These are phyloP conservation scores for Rafetus swinhoei DNA, from an alignment of 2,113 vertebrate genomes.

Conservation along the genomic window DNA sequence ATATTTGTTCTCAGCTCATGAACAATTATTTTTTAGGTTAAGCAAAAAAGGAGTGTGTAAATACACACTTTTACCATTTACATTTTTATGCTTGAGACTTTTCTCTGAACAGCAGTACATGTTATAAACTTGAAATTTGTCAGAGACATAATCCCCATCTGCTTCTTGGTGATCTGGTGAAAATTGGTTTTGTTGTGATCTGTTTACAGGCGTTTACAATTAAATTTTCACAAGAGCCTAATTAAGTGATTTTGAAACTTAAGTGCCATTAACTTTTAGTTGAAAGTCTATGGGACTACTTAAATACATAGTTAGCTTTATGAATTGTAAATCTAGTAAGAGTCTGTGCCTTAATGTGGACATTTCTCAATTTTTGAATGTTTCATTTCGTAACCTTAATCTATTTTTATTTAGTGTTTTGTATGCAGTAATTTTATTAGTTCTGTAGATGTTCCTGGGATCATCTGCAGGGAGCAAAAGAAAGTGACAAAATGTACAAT, in stretches of 20 bases:
- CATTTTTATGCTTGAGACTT: neutral
- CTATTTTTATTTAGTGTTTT: neutral
- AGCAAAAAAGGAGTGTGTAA: neutral
- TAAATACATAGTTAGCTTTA: neutral
- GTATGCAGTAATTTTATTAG: neutral
- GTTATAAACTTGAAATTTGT: neutral
- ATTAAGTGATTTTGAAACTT: neutral
- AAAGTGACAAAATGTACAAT: neutral
- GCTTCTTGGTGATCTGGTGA: neutral
- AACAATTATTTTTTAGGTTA: neutral
- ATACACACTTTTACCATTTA: neutral
- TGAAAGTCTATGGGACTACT: neutral
- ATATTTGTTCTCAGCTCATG: neutral
- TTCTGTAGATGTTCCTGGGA: neutral
- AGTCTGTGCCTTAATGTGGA: neutral
- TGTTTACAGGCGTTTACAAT: neutral
- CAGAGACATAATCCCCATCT: neutral
- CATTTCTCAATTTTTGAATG: neutral
- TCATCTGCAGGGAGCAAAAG: neutral
- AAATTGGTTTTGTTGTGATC: neutral
- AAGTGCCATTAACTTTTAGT: neutral
- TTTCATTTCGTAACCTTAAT: neutral
- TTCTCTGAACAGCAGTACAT: neutral
- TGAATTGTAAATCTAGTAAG: no score
- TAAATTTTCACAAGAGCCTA: neutral